Evolutionary conservation across 2,113 vertebrate genomes (phyloP).

Genomic region (Saguinus midas): DNA sequence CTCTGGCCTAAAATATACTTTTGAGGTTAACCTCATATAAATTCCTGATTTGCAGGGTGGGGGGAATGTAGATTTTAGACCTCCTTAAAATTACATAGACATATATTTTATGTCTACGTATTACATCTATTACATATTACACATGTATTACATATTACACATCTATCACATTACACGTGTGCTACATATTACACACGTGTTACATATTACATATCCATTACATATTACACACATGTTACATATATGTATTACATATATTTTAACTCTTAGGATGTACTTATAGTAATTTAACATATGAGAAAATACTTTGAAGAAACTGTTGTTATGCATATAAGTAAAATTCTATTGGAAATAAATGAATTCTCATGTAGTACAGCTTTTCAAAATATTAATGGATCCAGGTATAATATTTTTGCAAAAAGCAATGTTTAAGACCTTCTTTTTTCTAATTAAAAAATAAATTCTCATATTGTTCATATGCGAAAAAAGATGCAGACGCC

Average conservation of each 20-base stretch:
- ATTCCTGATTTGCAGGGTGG: background rate
- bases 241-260: background rate
- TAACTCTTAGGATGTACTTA: background rate
- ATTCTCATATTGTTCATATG: background rate
- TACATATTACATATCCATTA: too few species aligned
- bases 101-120: too few species aligned
- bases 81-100: background rate
- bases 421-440: background rate
- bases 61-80: background rate
- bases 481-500: background rate
- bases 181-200: too few species aligned
- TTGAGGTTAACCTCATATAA: background rate
- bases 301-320: background rate
- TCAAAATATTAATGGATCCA: background rate
- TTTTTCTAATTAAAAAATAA: background rate
- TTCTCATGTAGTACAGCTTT: background rate
- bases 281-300: background rate
- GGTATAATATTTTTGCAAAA: background rate
- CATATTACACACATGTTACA: too few species aligned
- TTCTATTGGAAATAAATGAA: background rate
- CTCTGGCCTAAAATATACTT: background rate
- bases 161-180: too few species aligned
- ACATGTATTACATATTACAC: too few species aligned
- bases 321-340: background rate
- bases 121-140: too few species aligned